phyloP scores from a whole-genome alignment of 2,797 vertebrate species.

The Gymnodraco acuticeps region DNA sequence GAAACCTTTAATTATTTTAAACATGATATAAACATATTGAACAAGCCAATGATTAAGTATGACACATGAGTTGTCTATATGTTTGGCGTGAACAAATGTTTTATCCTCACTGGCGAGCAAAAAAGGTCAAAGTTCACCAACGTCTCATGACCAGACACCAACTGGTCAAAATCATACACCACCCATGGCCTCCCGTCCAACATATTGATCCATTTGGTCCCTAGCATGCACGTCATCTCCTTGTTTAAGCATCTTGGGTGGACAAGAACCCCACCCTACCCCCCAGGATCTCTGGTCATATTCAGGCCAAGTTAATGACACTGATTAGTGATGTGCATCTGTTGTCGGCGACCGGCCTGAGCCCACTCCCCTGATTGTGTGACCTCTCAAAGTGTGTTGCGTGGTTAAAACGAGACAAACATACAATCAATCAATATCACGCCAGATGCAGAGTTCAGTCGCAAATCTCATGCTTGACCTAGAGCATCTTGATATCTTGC shows the following conservation, averaged over 20 bases:
- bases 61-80: constrained; percentile 34
- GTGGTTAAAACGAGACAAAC: background rate
- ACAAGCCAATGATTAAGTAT: constrained; percentile 34
- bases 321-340: constrained; percentile 68
- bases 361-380: constrained; percentile 12
- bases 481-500: background rate
- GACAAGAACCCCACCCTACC: constrained; percentile 18
- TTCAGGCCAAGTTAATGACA: constrained; percentile 33
- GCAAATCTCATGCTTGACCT: background rate
- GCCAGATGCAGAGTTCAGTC: background rate
- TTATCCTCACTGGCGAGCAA: constrained; percentile 16
- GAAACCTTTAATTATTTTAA: constrained; percentile 31
- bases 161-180: constrained; percentile 51
- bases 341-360: constrained; percentile 38
- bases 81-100: constrained; percentile 16
- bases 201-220: constrained; percentile 63
- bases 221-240: constrained; percentile 1
- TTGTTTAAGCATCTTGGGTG: constrained; percentile 56
- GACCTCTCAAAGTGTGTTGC: background rate
- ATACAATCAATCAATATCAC: background rate
- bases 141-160: constrained; percentile 58
- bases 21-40: constrained; percentile 31
- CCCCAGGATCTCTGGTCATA: constrained; percentile 3
- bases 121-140: constrained; percentile 70
- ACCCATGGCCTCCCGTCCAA: constrained; percentile 7